Evolutionary conservation across 2,113 vertebrate genomes (phyloP), one percentile per base, ranked within the genome.

Genomic region (Hippocampus guttulatus): DNA sequence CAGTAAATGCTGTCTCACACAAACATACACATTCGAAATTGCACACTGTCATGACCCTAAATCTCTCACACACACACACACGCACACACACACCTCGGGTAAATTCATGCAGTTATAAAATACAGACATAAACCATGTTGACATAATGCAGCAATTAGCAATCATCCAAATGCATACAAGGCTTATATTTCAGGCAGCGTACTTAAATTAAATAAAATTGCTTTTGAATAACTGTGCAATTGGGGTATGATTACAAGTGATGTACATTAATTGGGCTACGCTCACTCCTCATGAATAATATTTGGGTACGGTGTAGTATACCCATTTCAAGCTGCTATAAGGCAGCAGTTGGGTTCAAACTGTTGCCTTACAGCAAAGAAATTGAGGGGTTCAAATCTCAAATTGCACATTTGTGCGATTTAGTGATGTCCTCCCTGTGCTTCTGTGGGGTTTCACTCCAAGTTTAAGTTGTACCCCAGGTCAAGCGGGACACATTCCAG

Each of bases 121-220:
- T 63, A 61, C 67, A 64, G 25, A 40, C 30, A 58, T 23, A 52
- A 45, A 66, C 70, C 30, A 11, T 57, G 43, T 38, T 57, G 74
- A 78, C 70, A 81, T 69, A 70, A 57, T 68, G 54, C 73, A 76
- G 75, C 65, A 80, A 62, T 73, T 80, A 55, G 75, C 63, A 80
- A 58, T 71, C 81, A 51, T 75, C 45, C 80, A 55, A 74, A 68
- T 79, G 75, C 82, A 84, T 27, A 47, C n/a, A 25, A 47, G 78
- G 73, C 76, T 55, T 63, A 69, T 80, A 74, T 61, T 70, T 73
- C 78, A 80, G 80, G 85, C 81, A 65, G 64, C 1, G 64, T 25
- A 65, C 40, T 43, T 21, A 63, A 63, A 63, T 33, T 7, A 14
- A 23, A 5, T 64, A 64, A 11, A 8, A 20, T 45, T 18, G 23